Evolutionary conservation across 2,113 vertebrate genomes (phyloP), one percentile per base, ranked within the genome.

Genomic region (Erinaceus europaeus): DNA sequence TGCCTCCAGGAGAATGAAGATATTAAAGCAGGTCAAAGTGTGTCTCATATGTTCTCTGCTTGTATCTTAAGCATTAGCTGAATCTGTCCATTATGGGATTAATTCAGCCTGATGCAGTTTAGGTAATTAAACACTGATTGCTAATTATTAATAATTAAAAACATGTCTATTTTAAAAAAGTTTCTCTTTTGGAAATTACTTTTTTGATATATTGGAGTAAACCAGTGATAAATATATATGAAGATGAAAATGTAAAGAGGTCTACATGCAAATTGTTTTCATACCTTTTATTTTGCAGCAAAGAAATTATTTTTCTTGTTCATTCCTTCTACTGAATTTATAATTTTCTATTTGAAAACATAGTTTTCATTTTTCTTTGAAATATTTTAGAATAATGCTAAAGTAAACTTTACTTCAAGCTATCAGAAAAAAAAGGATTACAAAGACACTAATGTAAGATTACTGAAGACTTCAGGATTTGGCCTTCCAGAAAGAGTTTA

Each of bases 51-150:
- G 21, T 32, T 2, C 20, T 55, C 20, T 67, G 15, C 50, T 36
- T 14, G 6, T 62, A 6, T 5, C 20, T 29, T 36, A 25, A 32
- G 17, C 13, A 9, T 34, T 38, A 25, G 36, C 36, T 53, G 12
- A 84, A 57, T 44, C 32, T 62, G 40, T 9, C 5, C 77, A 86
- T 74, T 94, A 59, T 69, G 44, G 36, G 21, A 90, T 74, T 80
- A 55, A 65, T 67, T 90, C 64, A 36, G 48, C 52, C 42, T 71
- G 23, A 18, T 25, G 76, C 50, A 23, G n/a, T 36, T 44, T 40
- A 90, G 2, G 71, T 91, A 95, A 91, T 90, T 93, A 75, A 32
- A 84, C 0, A 11, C 69, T 81, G 71, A 81, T 91, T 77, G 92
- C 57, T 77, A 32, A 67, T 65, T 91, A 88, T 69, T 88, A 90